Percentiles rank a stretch among this genome's conserved stretches.
These are phyloP conservation scores for Sylvietta virens DNA, from an alignment of 2,113 vertebrate genomes.

Conservation along the genomic window DNA sequence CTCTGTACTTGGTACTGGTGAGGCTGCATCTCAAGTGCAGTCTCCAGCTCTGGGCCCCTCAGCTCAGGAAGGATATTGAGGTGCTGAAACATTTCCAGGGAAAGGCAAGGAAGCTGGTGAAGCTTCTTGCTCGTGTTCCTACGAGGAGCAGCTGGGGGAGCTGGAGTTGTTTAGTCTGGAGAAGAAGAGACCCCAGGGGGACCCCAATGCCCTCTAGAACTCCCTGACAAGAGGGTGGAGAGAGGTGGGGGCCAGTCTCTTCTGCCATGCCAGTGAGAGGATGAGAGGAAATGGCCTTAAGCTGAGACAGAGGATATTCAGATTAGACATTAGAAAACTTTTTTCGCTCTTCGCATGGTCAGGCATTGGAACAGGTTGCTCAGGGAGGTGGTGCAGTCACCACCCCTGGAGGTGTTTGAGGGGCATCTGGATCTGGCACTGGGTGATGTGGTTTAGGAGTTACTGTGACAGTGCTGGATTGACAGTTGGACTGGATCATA, in stretches of 20 bases:
- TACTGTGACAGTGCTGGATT: not conserved
- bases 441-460: not conserved
- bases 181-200: too few species aligned
- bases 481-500: not conserved
- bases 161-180: not conserved
- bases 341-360: rapidly evolving
- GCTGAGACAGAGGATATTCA: not conserved
- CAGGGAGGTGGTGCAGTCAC: not conserved
- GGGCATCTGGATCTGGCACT: not conserved
- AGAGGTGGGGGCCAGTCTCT: not conserved
- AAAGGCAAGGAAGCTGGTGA: not conserved
- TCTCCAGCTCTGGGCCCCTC: not conserved
- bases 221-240: not conserved
- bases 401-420: not conserved
- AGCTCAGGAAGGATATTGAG: not conserved
- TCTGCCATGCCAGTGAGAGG: not conserved
- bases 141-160: not conserved
- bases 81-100: not conserved
- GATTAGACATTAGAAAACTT: not conserved
- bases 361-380: not conserved
- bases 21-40: rapidly evolving
- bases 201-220: rapidly evolving
- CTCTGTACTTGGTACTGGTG: not conserved
- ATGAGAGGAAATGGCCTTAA: not conserved
- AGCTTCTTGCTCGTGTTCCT: not conserved